Evolutionary conservation across 1,140 invertebrate species (phyloP).

Genomic region (Semibalanus balanoides): DNA sequence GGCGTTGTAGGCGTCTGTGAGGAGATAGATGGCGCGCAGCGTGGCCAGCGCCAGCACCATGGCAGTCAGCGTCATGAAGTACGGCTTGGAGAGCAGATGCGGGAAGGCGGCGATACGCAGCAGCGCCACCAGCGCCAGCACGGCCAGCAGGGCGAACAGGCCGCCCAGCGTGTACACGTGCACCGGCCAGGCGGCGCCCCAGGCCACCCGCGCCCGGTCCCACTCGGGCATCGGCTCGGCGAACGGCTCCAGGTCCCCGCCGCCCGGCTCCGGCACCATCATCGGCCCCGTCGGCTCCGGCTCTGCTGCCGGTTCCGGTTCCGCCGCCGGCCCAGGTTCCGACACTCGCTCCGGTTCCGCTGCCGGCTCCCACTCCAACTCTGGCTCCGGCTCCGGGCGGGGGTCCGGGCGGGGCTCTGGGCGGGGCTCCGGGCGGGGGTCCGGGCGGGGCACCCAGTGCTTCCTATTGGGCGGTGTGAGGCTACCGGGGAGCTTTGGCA

Average conservation of each 20-base stretch:
- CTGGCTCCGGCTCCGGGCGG: no score
- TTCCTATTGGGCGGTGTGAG: no score
- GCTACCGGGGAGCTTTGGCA: no score
- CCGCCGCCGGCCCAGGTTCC: neutral
- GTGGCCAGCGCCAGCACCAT: constrained; percentile 37
- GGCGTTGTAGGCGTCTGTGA: constrained; percentile 77
- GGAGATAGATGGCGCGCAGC: constrained; percentile 64
- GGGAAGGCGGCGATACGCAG: neutral
- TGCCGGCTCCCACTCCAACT: neutral
- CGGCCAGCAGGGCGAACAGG: neutral
- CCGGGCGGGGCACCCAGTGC: no score
- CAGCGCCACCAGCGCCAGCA: neutral
- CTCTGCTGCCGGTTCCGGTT: neutral
- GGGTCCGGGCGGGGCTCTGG: no score
- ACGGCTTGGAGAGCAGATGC: neutral
- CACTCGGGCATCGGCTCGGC: constrained; percentile 13
- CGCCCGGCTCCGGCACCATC: neutral
- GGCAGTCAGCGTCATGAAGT: neutral
- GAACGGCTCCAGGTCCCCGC: constrained; percentile 12
- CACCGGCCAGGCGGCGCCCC: neutral
- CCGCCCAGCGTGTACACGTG: neutral
- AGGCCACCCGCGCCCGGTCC: neutral
- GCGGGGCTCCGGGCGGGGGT: no score
- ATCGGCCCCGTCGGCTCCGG: neutral
- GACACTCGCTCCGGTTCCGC: neutral